These are phyloP conservation scores for Thera obeliscata DNA, from an alignment of 2,888 invertebrate genomes.

Conservation along the genomic window DNA sequence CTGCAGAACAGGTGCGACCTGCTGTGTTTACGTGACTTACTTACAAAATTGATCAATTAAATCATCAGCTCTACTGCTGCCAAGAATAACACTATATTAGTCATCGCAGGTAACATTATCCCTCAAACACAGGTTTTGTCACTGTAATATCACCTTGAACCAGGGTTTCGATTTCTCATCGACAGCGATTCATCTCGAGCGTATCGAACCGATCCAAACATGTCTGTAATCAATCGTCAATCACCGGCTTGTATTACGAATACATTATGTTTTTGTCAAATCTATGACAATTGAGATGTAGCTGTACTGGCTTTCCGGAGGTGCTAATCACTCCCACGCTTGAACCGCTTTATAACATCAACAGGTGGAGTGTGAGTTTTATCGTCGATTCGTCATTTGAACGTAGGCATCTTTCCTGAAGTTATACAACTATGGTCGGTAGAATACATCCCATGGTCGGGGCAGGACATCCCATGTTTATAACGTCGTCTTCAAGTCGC, in stretches of 20 bases:
- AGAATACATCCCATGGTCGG: background rate
- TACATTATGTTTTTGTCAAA: slow-evolving; percentile 61
- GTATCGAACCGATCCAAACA: slow-evolving; percentile 75
- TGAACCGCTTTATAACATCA: slow-evolving; percentile 50
- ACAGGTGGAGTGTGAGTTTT: slow-evolving; percentile 37
- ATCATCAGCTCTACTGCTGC: slow-evolving; percentile 42
- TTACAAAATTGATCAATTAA: slow-evolving; percentile 54
- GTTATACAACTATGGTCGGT: slow-evolving; percentile 36
- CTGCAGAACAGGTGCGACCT: slow-evolving; percentile 71
- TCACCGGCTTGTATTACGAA: slow-evolving; percentile 62
- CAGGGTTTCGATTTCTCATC: slow-evolving; percentile 72
- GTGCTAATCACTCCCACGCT: slow-evolving; percentile 49
- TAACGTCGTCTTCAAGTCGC: slow-evolving; percentile 41
- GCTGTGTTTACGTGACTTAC: slow-evolving; percentile 66
- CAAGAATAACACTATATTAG: slow-evolving; percentile 35
- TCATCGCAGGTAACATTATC: slow-evolving; percentile 45
- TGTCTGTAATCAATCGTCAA: slow-evolving; percentile 72
- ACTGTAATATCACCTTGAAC: slow-evolving; percentile 73
- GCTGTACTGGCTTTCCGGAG: slow-evolving; percentile 49
- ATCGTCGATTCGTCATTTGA: slow-evolving; percentile 25
- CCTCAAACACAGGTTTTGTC: slow-evolving; percentile 56
- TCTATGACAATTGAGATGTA: slow-evolving; percentile 59
- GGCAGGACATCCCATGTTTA: slow-evolving; percentile 50
- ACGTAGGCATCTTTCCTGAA: slow-evolving; percentile 32
- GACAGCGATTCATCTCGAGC: slow-evolving; percentile 70